Conservation (phyloP, 2,888 invertebrate species). For the Norana najaformis region DNA sequence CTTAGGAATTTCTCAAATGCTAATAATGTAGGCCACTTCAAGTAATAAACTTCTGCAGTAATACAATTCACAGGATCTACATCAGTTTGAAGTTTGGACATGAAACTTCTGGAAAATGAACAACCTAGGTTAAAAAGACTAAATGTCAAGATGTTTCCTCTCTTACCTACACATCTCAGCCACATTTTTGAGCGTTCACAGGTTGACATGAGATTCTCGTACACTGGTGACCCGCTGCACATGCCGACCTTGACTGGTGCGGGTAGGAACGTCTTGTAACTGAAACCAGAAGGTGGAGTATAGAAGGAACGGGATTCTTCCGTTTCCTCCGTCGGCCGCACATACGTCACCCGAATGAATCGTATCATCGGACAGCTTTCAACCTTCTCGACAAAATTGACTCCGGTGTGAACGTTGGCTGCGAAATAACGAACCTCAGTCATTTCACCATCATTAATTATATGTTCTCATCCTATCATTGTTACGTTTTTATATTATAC, state of each 20-base stretch:
- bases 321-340: slow-evolving; percentile 40
- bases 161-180: slow-evolving; percentile 45
- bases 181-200: slow-evolving; percentile 46
- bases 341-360: slow-evolving; percentile 46
- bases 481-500: too few species aligned
- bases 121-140: too few species aligned
- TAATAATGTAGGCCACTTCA: not conserved
- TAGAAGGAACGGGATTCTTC: slow-evolving; percentile 36
- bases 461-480: too few species aligned
- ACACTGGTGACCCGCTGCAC: slow-evolving; percentile 46
- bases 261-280: slow-evolving; percentile 47
- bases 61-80: not conserved
- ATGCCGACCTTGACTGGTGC: slow-evolving; percentile 47
- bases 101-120: too few species aligned
- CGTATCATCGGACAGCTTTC: slow-evolving; percentile 46
- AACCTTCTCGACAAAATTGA: slow-evolving; percentile 47
- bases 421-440: slow-evolving; percentile 25
- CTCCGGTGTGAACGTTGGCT: slow-evolving; percentile 46
- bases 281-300: slow-evolving; percentile 43
- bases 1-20: not conserved
- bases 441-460: too few species aligned
- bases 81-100: too few species aligned
- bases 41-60: not conserved
- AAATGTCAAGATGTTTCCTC: not conserved
- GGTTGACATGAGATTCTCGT: slow-evolving; percentile 42